Evolutionary conservation across 2,888 invertebrate species (phyloP), one percentile per base, ranked within the genome.

Genomic region (Pocota personata): DNA sequence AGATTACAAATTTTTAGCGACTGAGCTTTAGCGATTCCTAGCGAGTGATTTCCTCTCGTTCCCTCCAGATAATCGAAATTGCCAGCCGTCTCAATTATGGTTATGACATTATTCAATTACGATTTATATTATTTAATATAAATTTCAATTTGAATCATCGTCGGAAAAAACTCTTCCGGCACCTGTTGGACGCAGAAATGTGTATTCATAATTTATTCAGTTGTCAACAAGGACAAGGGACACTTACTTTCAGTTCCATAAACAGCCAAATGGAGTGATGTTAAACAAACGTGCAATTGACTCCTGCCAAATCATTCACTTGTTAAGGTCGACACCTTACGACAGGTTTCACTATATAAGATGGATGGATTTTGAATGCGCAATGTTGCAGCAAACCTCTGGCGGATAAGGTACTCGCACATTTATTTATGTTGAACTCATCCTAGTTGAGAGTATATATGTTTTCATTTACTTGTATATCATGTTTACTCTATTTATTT

Each of bases 401-500:
- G 35, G 7, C 12, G 37, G 60, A 58, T 66, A 75, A 52, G 19
- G 14, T 62, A 62, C 30, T 75, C 35, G 55, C 27, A 57, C 27
- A 37, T 35, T 32, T 57, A 66, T 67, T 48, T 37, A 37, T 57
- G 46, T 24, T 35, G 8, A 37, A 37, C 55, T 64, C 64, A 46
- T 32, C 57, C 46, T 32, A 35, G n/a, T 48, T 35, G 21, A n/a
- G 24, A 10, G 43, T 43, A 19, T 57, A 40, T 48, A 19, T 30
- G 43, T 37, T 40, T 32, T 10, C 48, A 52, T 48, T 50, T 60
- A 52, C 48, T 10, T 43, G 50, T 77, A 69, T 67, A 82, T 69
- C 82, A 77, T 77, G 50, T 43, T 62, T 50, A 82, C 69, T 37
- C 76, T 76, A 69, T 76, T 69, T 64, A 71, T 58, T 71, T 62